Evolutionary conservation across 53 echinoderm and acorn worm species (phyloP), one percentile per base, ranked within the genome.

Genomic region (Luidia sarsii): DNA sequence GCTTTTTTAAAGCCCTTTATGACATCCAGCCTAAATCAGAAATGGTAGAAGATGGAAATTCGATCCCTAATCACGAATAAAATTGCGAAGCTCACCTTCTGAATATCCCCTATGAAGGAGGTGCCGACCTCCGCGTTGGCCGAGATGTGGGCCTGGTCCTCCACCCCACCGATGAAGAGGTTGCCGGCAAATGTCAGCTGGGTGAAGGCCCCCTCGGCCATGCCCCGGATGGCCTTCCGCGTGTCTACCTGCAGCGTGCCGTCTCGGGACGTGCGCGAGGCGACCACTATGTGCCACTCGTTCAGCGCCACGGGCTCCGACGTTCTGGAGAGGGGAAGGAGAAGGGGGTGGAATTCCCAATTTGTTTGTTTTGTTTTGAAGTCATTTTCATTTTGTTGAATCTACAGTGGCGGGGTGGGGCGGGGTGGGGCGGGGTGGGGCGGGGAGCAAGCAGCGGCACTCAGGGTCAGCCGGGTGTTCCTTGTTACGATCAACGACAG

Each of bases 71-170:
- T n/a, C n/a, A n/a, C n/a, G n/a, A n/a, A n/a, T n/a, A n/a, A n/a
- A n/a, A n/a, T n/a, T n/a, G n/a, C n/a, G n/a, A 34, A 24, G 29
- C 31, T 16, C 62, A 96, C 97, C 91, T 90, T 96, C 54, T 96
- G 97, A 36, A 96, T 93, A 71, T 96, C 97, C 25, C 97, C 97
- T 28, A 91, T 80, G 68, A 96, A 90, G 7, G 93, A 93, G 7
- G 86, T 82, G 43, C 64, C 79, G 10, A 96, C 41, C 55, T 81
- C 91, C 37, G 93, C 87, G 13, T 90, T 70, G 30, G 83, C 83
- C 8, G 97, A 85, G 2, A 96, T 20, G 19, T 82, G 69, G 18
- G 93, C 91, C 4, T 71, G 65, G 74, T 93, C 91, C 45, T 90
- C 88, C 16, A 90, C 86, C 5, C 97, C 97, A 51, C 93, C 97